Conservation (phyloP, 2,113 vertebrate genomes). For the Jaculus jaculus region DNA sequence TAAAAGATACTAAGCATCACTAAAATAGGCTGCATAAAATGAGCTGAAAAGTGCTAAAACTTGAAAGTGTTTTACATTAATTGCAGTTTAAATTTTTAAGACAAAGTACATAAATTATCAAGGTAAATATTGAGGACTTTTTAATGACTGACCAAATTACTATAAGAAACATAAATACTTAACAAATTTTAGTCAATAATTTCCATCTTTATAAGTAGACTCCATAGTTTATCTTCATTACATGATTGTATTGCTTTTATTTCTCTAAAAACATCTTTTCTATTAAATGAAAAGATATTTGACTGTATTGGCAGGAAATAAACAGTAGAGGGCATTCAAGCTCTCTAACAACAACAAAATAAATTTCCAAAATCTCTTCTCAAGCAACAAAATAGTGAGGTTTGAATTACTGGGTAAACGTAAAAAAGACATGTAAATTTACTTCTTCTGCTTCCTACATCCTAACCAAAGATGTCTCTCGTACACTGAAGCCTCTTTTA, state of each 20-base stretch:
- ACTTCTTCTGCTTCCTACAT: neutral
- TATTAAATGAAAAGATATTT: constrained; percentile 6
- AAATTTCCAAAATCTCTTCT: constrained; percentile 8
- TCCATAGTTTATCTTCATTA: constrained; percentile 19
- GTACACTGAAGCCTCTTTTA: neutral
- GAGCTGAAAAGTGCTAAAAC: constrained; percentile 12
- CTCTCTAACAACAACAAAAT: constrained; percentile 66
- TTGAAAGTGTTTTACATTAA: neutral
- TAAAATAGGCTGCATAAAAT: neutral
- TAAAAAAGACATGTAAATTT: constrained; percentile 33
- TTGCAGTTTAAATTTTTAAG: constrained; percentile 43
- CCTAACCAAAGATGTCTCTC: neutral
- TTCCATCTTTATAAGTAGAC: constrained; percentile 8
- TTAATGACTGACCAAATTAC: constrained; percentile 35
- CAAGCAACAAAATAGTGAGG: neutral
- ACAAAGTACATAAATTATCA: constrained; percentile 1
- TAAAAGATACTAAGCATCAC: neutral
- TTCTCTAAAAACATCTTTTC: constrained; percentile 16
- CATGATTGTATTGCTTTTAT: constrained; percentile 36
- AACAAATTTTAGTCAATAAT: neutral
- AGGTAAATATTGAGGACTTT: constrained; percentile 12
- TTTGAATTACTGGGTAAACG: neutral
- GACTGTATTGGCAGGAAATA: constrained; percentile 30
- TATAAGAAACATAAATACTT: neutral
- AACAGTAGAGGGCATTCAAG: constrained; percentile 76